These are phyloP conservation scores for Sepiola atlantica DNA, from an alignment of 2,888 invertebrate genomes.

Conservation along the genomic window DNA sequence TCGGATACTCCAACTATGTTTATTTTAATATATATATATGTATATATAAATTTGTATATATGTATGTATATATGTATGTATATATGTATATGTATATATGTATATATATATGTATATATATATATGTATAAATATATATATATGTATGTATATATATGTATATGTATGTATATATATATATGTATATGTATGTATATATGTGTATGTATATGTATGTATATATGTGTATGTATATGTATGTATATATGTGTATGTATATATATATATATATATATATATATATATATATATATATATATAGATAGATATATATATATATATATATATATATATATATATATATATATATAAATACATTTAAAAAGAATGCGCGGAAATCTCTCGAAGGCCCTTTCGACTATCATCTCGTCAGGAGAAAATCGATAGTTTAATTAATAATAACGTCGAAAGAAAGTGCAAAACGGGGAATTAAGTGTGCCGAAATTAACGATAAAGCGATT, in stretches of 20 bases:
- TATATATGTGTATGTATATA: neutral
- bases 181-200: constrained; percentile 3
- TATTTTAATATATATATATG: neutral
- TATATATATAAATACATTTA: too few species aligned
- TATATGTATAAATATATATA: neutral
- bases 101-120: neutral
- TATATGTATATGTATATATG: neutral
- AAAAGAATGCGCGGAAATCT: too few species aligned
- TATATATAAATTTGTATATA: constrained; percentile 23
- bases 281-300: constrained; percentile 36
- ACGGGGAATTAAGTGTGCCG: too few species aligned
- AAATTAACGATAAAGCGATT: too few species aligned
- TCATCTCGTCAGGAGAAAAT: too few species aligned
- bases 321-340: neutral
- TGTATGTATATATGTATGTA: neutral
- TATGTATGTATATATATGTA: neutral
- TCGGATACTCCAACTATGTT: too few species aligned
- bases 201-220: neutral
- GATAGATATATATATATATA: neutral
- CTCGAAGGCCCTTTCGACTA: too few species aligned
- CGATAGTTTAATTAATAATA: too few species aligned
- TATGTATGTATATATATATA: constrained; percentile 33
- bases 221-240: neutral
- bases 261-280: constrained; percentile 24
- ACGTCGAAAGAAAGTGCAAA: too few species aligned